Conservation (phyloP, 2,888 invertebrate species). For the Pyrrhia umbra region DNA sequence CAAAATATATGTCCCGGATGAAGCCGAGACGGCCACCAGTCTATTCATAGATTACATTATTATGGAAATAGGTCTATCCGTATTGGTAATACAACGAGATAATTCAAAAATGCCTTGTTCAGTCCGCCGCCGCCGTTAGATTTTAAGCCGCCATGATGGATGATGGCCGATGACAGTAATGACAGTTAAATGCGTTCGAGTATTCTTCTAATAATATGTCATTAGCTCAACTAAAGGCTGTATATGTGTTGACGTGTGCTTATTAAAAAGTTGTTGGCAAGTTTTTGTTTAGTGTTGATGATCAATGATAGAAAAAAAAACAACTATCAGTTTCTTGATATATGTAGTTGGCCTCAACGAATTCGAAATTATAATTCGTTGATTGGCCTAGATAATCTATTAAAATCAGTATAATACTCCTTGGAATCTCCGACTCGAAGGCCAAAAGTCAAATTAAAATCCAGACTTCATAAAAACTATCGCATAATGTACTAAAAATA, state of each 20-base stretch:
- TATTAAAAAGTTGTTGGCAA: constrained; percentile 41
- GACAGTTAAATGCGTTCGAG: constrained; percentile 63
- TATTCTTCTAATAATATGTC: constrained; percentile 56
- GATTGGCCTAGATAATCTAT: too few species aligned
- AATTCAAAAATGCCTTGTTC: constrained; percentile 58
- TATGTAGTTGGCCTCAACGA: too few species aligned
- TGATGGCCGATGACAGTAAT: constrained; percentile 61
- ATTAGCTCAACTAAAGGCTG: constrained; percentile 50
- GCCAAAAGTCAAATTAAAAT: constrained; percentile 2
- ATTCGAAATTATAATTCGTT: too few species aligned
- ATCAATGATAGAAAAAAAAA: neutral
- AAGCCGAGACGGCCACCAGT: constrained; percentile 3
- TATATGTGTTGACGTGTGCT: constrained; percentile 50
- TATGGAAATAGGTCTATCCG: constrained; percentile 47
- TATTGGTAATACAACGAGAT: constrained; percentile 56
- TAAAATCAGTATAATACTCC: too few species aligned
- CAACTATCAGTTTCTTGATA: neutral
- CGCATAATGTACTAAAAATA: constrained; percentile 39
- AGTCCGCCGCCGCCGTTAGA: constrained; percentile 55
- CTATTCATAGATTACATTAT: constrained; percentile 39
- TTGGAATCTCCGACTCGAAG: neutral
- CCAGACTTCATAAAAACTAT: constrained; percentile 21
- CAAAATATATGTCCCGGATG: constrained; percentile 16
- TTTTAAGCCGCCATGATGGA: constrained; percentile 62
- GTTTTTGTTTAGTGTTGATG: constrained; percentile 33